A percentile compares a stretch with the other conserved stretches of the same genome.
Conservation (phyloP, 2,113 vertebrate species). For the Poeciliopsis occidentalis region DNA sequence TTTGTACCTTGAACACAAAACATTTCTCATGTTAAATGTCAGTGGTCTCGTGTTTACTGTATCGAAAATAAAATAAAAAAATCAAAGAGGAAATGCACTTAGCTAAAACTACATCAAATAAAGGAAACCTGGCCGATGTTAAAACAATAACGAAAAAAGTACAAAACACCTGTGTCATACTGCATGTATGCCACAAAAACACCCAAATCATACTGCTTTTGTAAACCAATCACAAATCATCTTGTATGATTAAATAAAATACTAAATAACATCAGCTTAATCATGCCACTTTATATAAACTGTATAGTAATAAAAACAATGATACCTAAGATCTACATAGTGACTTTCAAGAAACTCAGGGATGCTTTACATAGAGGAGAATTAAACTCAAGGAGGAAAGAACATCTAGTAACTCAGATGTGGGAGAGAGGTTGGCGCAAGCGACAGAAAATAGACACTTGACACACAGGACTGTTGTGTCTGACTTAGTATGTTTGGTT, state of each 20-base stretch:
- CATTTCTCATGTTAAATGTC: conserved; percentile 16
- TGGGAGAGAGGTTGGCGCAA: too few species aligned
- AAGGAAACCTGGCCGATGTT: neutral
- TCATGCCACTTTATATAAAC: neutral
- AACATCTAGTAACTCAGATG: neutral
- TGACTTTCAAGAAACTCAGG: neutral
- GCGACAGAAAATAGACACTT: neutral
- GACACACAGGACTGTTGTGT: neutral
- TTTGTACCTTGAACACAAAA: conserved; percentile 36
- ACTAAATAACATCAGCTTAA: neutral
- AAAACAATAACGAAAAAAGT: neutral
- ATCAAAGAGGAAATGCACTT: too few species aligned
- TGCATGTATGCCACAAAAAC: conserved; percentile 8
- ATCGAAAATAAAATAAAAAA: neutral
- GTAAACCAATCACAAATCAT: conserved; percentile 19
- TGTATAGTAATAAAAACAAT: neutral
- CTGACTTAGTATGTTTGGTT: neutral
- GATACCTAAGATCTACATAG: neutral
- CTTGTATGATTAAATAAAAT: conserved; percentile 13
- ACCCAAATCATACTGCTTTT: conserved; percentile 5
- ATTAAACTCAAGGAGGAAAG: neutral
- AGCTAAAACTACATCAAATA: neutral
- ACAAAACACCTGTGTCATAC: neutral
- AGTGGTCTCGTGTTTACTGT: conserved; percentile 6
- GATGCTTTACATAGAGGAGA: neutral